These are phyloP conservation scores for Notospermus geniculatus DNA, from an alignment of 1,140 invertebrate genomes.

Conservation along the genomic window DNA sequence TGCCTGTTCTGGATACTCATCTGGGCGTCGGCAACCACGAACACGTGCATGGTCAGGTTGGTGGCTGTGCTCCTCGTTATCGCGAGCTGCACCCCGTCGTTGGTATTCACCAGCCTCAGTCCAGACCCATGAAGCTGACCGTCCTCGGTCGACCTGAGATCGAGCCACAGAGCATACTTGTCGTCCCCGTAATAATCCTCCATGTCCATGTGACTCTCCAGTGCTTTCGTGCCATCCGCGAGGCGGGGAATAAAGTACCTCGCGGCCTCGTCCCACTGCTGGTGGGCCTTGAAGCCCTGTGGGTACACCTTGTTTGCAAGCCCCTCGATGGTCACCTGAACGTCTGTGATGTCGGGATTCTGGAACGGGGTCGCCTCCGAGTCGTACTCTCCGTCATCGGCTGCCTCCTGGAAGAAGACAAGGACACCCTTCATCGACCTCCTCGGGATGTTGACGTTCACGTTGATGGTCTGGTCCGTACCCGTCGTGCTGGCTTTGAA, in stretches of 20 bases:
- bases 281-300: slow-evolving; percentile 23
- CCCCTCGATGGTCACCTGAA: slow-evolving; percentile 22
- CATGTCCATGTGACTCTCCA: neutral
- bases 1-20: slow-evolving; percentile 6
- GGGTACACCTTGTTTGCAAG: slow-evolving; percentile 25
- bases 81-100: slow-evolving; percentile 11
- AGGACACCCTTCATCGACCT: slow-evolving; percentile 25
- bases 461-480: slow-evolving; percentile 19
- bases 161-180: slow-evolving; percentile 24
- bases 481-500: slow-evolving; percentile 17
- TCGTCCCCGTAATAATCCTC: slow-evolving; percentile 5
- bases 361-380: slow-evolving; percentile 9
- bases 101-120: slow-evolving; percentile 16
- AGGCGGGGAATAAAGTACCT: slow-evolving; percentile 2
- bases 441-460: slow-evolving; percentile 26
- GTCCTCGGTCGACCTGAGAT: slow-evolving; percentile 24
- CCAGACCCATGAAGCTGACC: slow-evolving; percentile 17
- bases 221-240: neutral
- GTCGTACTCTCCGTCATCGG: slow-evolving; percentile 1
- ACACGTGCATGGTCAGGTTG: neutral
- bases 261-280: slow-evolving; percentile 21
- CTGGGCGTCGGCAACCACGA: slow-evolving; percentile 6
- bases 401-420: slow-evolving; percentile 23
- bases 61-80: neutral
- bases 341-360: slow-evolving; percentile 22